Conservation (phyloP, 2,797 vertebrate species). For the Microctenopoma steveboyesi region DNA sequence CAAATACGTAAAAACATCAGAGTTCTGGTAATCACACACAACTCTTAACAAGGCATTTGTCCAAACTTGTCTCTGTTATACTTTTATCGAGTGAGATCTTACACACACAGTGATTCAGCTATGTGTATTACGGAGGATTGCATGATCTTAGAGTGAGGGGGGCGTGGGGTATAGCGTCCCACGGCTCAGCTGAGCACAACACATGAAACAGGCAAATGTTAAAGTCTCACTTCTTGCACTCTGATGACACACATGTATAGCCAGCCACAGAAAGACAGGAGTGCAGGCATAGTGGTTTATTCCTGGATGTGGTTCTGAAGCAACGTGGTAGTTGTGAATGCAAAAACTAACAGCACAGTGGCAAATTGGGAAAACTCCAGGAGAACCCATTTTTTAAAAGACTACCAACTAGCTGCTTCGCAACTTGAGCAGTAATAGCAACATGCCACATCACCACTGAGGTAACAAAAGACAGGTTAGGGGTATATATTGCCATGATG, state of each 20-base stretch:
- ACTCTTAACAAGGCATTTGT: slow-evolving; percentile 2
- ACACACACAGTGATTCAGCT: slow-evolving; percentile 1
- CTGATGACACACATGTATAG: slow-evolving; percentile 13
- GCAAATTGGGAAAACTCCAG: slow-evolving; percentile 25
- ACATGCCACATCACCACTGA: slow-evolving; percentile 10
- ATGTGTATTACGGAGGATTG: slow-evolving; percentile 33
- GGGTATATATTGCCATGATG: slow-evolving; percentile 54
- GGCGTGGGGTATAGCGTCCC: slow-evolving; percentile 14
- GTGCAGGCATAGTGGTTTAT: slow-evolving; percentile 31
- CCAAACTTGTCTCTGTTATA: neutral
- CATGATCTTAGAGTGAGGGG: slow-evolving; percentile 19
- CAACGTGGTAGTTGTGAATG: slow-evolving; percentile 11
- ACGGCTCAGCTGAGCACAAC: slow-evolving; percentile 26
- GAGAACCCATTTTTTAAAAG: slow-evolving; percentile 16
- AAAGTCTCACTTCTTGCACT: slow-evolving; percentile 12
- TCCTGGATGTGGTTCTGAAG: slow-evolving; percentile 2
- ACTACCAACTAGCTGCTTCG: slow-evolving; percentile 16
- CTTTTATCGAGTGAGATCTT: slow-evolving; percentile 7
- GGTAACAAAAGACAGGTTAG: slow-evolving; percentile 10
- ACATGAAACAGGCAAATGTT: slow-evolving; percentile 20
- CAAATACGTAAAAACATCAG: slow-evolving; percentile 15
- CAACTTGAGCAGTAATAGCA: neutral
- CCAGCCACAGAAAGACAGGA: slow-evolving; percentile 8
- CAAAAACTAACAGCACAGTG: slow-evolving; percentile 13
- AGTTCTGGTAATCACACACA: slow-evolving; percentile 23